Evolutionary conservation across 2,113 vertebrate genomes (phyloP).

Genomic region (Centropus bengalensis): DNA sequence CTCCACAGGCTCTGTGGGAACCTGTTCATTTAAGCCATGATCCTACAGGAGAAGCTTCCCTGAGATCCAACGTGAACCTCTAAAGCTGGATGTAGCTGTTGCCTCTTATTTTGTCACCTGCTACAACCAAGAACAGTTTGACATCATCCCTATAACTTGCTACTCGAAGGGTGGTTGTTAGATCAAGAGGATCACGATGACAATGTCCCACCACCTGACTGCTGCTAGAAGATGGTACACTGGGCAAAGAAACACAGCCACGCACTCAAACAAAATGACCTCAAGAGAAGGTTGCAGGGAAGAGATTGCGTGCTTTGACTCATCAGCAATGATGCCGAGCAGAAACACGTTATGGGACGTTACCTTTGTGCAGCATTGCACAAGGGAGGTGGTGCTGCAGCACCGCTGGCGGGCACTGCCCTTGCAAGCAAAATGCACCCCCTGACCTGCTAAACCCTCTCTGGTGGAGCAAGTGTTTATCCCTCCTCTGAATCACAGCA

Average conservation of each 20-base stretch:
- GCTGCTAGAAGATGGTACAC: not conserved
- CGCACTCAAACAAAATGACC: not conserved
- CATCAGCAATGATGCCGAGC: not conserved
- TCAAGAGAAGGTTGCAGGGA: not conserved
- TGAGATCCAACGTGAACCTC: not conserved
- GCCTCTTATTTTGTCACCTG: not conserved
- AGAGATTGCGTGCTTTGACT: not conserved
- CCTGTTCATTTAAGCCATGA: not conserved
- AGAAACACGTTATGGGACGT: not conserved
- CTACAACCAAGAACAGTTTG: not conserved
- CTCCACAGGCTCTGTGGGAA: not conserved
- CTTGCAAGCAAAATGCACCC: not conserved
- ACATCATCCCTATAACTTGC: not conserved
- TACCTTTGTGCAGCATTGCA: slow-evolving; percentile 11
- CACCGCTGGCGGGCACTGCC: not conserved
- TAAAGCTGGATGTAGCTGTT: not conserved
- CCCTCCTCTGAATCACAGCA: not conserved
- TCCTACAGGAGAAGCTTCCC: not conserved
- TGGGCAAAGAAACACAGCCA: not conserved
- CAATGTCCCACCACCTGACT: not conserved
- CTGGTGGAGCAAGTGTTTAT: not conserved
- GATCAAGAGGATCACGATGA: not conserved
- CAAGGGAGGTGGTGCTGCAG: slow-evolving; percentile 17
- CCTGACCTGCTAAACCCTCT: slow-evolving; percentile 5
- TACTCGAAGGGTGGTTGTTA: not conserved